Evolutionary conservation across 2,797 vertebrate species (phyloP).

Genomic region (Notoglanidium macrostoma): DNA sequence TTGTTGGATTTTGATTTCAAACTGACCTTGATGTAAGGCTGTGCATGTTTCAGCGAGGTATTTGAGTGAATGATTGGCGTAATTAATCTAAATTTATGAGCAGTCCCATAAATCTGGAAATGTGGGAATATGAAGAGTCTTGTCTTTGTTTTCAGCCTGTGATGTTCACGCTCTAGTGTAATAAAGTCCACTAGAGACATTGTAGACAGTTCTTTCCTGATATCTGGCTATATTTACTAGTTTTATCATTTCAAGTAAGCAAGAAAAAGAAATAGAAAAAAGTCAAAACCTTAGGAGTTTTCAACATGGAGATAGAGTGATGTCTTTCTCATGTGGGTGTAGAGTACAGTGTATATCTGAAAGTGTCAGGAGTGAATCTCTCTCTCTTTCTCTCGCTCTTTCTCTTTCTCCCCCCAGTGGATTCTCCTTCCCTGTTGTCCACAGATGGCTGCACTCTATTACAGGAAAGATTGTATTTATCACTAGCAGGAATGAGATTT

Average conservation of each 20-base stretch:
- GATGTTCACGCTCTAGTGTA: not conserved
- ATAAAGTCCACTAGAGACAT: not conserved
- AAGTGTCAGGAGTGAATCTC: not conserved
- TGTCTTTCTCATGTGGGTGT: not conserved
- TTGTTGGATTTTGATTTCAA: not conserved
- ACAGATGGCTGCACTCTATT: constrained; percentile 25
- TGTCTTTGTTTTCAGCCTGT: not conserved
- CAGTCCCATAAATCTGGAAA: not conserved
- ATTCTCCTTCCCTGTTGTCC: not conserved
- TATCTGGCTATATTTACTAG: not conserved
- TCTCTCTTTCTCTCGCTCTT: not conserved
- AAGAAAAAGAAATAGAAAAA: not conserved
- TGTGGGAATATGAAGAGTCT: not conserved
- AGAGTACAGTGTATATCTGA: not conserved
- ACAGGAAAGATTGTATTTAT: constrained; percentile 19
- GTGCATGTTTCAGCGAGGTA: not conserved
- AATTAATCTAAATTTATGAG: not conserved
- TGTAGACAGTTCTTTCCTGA: not conserved
- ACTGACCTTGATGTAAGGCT: not conserved
- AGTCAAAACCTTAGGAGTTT: not conserved
- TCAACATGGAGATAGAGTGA: not conserved
- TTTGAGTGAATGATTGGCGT: not conserved
- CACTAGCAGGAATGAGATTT: not conserved
- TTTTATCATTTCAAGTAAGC: not conserved
- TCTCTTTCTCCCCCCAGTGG: not conserved